Conservation (phyloP, 1,140 invertebrate species). For the Trichogramma pretiosum region DNA sequence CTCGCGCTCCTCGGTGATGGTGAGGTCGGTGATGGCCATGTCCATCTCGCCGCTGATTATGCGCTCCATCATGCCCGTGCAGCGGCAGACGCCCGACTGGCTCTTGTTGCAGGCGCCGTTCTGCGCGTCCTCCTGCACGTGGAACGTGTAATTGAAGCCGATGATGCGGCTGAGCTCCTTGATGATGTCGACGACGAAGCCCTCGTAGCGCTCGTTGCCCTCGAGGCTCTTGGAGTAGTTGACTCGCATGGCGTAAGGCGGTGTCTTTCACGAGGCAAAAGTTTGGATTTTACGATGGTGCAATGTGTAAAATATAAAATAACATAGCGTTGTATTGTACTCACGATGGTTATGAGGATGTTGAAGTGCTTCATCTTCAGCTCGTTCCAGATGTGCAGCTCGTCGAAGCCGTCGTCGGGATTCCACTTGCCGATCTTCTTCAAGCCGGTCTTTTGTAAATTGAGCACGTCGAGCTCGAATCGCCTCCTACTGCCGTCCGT, state of each 20-base stretch:
- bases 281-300: background rate
- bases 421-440: conserved; percentile 66
- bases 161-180: conserved; percentile 59
- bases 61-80: conserved; percentile 75
- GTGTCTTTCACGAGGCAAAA: conserved; percentile 48
- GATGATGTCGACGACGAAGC: conserved; percentile 72
- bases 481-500: conserved; percentile 69
- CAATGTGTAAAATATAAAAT: no score
- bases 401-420: conserved; percentile 35
- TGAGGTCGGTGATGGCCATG: conserved; percentile 79
- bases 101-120: conserved; percentile 65
- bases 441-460: conserved; percentile 57
- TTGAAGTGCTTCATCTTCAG: conserved; percentile 72
- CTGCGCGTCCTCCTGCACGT: conserved; percentile 60
- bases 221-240: conserved; percentile 54
- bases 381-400: conserved; percentile 42
- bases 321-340: conserved; percentile 19
- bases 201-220: conserved; percentile 71
- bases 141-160: conserved; percentile 76
- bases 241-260: conserved; percentile 76
- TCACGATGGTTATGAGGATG: conserved; percentile 74
- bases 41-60: conserved; percentile 65
- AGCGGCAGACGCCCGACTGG: conserved; percentile 50
- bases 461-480: conserved; percentile 68
- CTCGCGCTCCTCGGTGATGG: conserved; percentile 75